Evolutionary conservation across 2,888 invertebrate species (phyloP).

Genomic region (Rhagonycha lutea): DNA sequence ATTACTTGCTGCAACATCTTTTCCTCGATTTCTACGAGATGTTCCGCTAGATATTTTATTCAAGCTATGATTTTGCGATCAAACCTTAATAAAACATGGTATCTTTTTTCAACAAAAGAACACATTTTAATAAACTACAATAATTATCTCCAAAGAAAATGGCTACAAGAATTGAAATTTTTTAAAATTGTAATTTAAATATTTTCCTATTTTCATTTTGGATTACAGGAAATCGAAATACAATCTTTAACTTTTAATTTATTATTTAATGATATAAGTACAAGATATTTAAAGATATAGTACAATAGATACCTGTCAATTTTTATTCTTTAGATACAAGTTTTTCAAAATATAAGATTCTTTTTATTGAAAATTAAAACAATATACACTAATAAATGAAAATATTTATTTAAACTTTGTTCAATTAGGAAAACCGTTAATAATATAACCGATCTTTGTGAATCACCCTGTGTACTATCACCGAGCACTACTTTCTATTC

Average conservation of each 20-base stretch:
- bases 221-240: neutral
- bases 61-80: conserved; percentile 17
- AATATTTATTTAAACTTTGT: no score
- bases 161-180: neutral
- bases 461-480: neutral
- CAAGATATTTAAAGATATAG: no score
- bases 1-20: conserved; percentile 21
- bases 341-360: no score
- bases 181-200: neutral
- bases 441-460: neutral
- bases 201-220: neutral
- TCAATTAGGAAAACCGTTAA: neutral
- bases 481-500: neutral
- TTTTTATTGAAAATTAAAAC: no score
- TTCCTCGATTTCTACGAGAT: conserved; percentile 19
- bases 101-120: neutral
- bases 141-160: neutral
- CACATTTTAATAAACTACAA: neutral
- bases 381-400: no score
- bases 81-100: conserved; percentile 16
- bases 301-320: no score
- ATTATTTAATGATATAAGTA: no score
- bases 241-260: neutral
- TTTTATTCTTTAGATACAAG: no score
- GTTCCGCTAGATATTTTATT: conserved; percentile 19